These are phyloP conservation scores for Chaetodon trifascialis DNA, from an alignment of 2,113 vertebrate species.

Conservation along the genomic window DNA sequence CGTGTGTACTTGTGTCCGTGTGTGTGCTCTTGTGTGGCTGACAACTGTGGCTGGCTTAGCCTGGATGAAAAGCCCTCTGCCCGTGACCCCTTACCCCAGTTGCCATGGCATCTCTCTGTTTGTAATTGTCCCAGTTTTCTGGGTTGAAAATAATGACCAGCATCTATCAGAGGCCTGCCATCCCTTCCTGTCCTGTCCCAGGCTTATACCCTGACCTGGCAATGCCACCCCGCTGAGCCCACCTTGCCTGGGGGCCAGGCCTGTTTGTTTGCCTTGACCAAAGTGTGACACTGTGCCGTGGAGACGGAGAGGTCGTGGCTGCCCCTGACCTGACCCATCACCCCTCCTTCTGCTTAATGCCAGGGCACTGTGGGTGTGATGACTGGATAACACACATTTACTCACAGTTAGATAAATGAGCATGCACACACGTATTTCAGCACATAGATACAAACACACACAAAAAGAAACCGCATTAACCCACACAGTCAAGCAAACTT, in stretches of 20 bases:
- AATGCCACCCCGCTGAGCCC: conserved; percentile 75
- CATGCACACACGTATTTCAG: conserved; percentile 35
- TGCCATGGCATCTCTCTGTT: conserved; percentile 68
- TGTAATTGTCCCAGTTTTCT: conserved; percentile 77
- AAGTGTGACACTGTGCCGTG: conserved; percentile 74
- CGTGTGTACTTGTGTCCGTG: conserved; percentile 11
- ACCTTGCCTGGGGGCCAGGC: conserved; percentile 69
- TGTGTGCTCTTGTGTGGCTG: conserved; percentile 37
- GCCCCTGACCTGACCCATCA: conserved; percentile 77
- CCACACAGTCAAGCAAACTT: conserved; percentile 33
- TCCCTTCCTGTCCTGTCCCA: conserved; percentile 66
- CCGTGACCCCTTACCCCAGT: conserved; percentile 67
- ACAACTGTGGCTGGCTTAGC: conserved; percentile 56
- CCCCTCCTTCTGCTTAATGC: conserved; percentile 79
- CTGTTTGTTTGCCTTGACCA: conserved; percentile 81
- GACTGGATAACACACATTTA: conserved; percentile 64
- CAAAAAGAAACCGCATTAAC: conserved; percentile 27
- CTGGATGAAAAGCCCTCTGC: conserved; percentile 57
- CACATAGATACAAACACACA: neutral
- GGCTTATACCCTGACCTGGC: conserved; percentile 74
- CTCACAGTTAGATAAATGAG: conserved; percentile 51
- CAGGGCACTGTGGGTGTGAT: conserved; percentile 66
- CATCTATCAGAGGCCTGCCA: conserved; percentile 78
- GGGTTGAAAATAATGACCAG: conserved; percentile 80
- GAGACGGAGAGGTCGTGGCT: conserved; percentile 75